phyloP scores from a whole-genome alignment of 2,888 invertebrate species.

The Synergus gifuensis region DNA sequence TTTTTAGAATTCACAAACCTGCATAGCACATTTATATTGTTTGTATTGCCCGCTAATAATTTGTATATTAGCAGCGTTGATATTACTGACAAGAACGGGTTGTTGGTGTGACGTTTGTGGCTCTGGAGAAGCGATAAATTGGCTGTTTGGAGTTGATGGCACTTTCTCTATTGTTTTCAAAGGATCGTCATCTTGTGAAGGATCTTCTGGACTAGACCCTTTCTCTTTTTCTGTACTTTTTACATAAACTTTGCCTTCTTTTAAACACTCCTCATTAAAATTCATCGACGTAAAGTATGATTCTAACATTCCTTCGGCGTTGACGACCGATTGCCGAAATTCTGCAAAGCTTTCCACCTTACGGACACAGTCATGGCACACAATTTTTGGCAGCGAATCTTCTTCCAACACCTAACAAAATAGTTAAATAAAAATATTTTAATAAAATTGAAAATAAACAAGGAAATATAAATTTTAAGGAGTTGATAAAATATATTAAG shows the following conservation, averaged over 20 bases:
- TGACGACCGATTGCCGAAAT: conserved; percentile 83
- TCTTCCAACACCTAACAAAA: conserved; percentile 80
- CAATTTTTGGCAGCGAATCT: conserved; percentile 85
- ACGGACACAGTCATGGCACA: conserved; percentile 83
- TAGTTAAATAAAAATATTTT: conserved; percentile 1
- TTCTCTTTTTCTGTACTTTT: conserved; percentile 73
- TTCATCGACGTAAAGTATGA: conserved; percentile 83
- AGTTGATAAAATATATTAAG: too few relatives aligned
- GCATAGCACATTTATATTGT: conserved; percentile 78
- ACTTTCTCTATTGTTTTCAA: conserved; percentile 66
- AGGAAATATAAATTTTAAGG: too few relatives aligned
- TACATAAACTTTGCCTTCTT: conserved; percentile 81
- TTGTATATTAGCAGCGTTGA: conserved; percentile 77
- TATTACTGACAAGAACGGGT: conserved; percentile 73
- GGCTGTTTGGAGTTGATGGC: conserved; percentile 48
- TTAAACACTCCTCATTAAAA: conserved; percentile 82
- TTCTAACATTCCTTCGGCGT: conserved; percentile 84
- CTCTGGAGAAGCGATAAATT: conserved; percentile 46
- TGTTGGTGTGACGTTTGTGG: conserved; percentile 68
- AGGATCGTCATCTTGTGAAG: conserved; percentile 63
- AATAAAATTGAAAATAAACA: background rate
- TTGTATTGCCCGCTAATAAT: conserved; percentile 76
- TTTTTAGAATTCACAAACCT: conserved; percentile 66
- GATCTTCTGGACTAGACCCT: conserved; percentile 60
- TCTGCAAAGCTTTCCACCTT: conserved; percentile 82